Evolutionary conservation across 1,140 invertebrate species (phyloP), one percentile per base, ranked within the genome.

Genomic region (Phymorhynchus buccinoides): DNA sequence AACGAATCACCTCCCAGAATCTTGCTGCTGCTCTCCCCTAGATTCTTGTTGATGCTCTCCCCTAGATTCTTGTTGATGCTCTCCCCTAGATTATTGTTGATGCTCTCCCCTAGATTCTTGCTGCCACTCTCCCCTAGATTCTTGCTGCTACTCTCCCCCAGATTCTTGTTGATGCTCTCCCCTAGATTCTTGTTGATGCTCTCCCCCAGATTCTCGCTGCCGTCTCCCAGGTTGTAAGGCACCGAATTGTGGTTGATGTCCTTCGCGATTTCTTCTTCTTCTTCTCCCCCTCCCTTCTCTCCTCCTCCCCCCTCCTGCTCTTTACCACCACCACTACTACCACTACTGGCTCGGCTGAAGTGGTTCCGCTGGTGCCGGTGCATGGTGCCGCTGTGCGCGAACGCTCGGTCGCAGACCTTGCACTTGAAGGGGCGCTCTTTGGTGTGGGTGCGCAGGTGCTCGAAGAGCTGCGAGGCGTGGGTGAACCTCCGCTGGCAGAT

Each of bases 391-490:
- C 81, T 83, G 41, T 83, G 81, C 93, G 97, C 97, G 92, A 97
- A 97, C 88, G 95, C 96, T 71, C 96, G 94, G 86, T 96, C 95
- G 93, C 97, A 98, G 0, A 97, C 96, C 0, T 96, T 96, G 91
- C 97, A 97, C 90, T 97, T 97, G 94, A 98, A 88, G 0, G 84
- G 84, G 22, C 85, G 86, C 62, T 88, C 87, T 30, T 79, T 84
- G 16, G 86, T 84, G 80, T 88, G 87, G 30, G 83, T 85, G 35
- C 86, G 78, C 30, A 78, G 79, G 73, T 88, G 88, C 12, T 83
- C 73, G 32, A 81, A 52, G 37, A 88, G 77, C 48, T 81, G 77
- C 56, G 85, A 84, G 14, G 79, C 80, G 39, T 85, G 82, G 0
- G 88, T 85, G 84, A 87, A 88, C 35, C 66, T 39, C 4, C 75